Evolutionary conservation across 23 tunicate species (phyloP).

Genomic region (Halocynthia roretzi): DNA sequence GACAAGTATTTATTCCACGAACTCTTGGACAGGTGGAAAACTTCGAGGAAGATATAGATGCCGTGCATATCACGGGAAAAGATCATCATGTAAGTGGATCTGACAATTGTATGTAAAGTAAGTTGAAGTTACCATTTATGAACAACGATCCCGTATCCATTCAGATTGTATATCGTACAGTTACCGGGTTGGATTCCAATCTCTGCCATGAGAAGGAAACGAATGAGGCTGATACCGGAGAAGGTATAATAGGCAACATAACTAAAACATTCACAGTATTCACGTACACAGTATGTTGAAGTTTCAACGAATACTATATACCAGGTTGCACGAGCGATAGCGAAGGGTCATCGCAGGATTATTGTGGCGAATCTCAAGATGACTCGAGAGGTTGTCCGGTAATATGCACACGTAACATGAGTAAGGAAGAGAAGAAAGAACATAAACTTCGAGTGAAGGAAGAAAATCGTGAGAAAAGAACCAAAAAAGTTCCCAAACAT

Average conservation of each 20-base stretch:
- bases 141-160: no score
- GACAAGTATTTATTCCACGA: constrained; percentile 64
- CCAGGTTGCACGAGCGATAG: neutral
- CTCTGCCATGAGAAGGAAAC: constrained; percentile 28
- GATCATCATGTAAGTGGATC: constrained; percentile 12
- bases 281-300: no score
- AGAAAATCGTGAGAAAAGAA: constrained; percentile 72
- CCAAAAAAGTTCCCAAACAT: constrained; percentile 88
- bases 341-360: neutral
- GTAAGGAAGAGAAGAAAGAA: constrained; percentile 78
- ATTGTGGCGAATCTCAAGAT: neutral
- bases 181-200: constrained; percentile 60
- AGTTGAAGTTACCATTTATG: neutral
- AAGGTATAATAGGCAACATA: neutral
- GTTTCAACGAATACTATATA: neutral
- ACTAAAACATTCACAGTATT: neutral
- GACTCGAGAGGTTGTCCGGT: neutral
- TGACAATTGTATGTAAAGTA: neutral
- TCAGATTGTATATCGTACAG: constrained; percentile 55
- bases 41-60: constrained; percentile 55
- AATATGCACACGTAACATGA: constrained; percentile 58
- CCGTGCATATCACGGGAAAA: constrained; percentile 42
- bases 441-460: constrained; percentile 74
- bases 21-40: constrained; percentile 64
- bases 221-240: constrained; percentile 6